phyloP scores from a whole-genome alignment of 2,888 invertebrate genomes.

The Mesorhabditis spiculigera region DNA sequence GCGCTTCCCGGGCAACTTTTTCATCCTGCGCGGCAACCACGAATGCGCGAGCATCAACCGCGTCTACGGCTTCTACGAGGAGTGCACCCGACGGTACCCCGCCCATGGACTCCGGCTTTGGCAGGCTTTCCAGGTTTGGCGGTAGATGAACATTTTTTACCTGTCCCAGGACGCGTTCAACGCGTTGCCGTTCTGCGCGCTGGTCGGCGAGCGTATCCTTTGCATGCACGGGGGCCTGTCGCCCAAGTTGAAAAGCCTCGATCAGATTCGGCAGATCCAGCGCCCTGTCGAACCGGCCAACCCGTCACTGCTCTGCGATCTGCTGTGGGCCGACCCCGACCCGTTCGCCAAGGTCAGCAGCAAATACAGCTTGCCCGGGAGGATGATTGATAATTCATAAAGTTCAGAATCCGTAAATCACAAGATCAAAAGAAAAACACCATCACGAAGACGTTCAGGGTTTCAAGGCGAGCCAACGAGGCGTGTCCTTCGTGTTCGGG shows the following conservation, averaged over 20 bases:
- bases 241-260: conserved; percentile 29
- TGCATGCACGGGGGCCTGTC: conserved; percentile 50
- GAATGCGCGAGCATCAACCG: no score
- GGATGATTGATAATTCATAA: no score
- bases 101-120: conserved; percentile 28
- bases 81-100: no score
- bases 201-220: conserved; percentile 37
- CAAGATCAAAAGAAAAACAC: no score
- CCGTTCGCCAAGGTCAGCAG: no score
- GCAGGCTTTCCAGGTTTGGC: conserved; percentile 37
- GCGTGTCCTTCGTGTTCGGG: conserved; percentile 66
- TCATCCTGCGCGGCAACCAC: no score
- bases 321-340: conserved; percentile 58
- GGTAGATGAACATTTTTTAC: not conserved
- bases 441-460: conserved; percentile 13
- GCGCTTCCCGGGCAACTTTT: no score
- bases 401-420: no score
- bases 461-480: conserved; percentile 56
- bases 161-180: conserved; percentile 38
- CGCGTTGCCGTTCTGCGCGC: conserved; percentile 38
- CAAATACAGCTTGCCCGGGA: no score
- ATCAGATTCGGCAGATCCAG: conserved; percentile 25
- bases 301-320: conserved; percentile 59
- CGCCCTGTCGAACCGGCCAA: conserved; percentile 52
- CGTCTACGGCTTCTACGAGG: no score